These are phyloP conservation scores for Hylaeus anthracinus DNA, from an alignment of 1,140 invertebrate genomes.

Conservation along the genomic window DNA sequence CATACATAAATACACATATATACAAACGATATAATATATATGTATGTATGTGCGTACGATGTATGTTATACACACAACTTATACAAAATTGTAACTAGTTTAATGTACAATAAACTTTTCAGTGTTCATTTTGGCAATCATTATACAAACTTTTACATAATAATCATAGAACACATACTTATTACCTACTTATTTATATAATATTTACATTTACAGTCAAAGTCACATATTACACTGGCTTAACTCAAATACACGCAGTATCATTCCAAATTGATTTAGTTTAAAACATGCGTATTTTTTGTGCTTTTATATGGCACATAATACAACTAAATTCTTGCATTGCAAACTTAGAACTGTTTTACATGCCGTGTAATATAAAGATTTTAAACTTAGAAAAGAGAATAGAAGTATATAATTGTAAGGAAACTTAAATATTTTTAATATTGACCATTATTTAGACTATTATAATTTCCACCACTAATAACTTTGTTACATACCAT, in stretches of 20 bases:
- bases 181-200: constrained; percentile 45
- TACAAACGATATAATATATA: background rate
- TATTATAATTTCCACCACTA: constrained; percentile 17
- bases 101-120: constrained; percentile 51
- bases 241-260: constrained; percentile 21
- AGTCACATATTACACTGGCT: constrained; percentile 22
- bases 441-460: background rate
- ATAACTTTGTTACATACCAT: constrained; percentile 15
- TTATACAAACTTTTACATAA: constrained; percentile 44
- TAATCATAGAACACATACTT: constrained; percentile 42
- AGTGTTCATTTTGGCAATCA: constrained; percentile 48
- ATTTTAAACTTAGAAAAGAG: background rate
- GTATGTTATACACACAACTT: constrained; percentile 35
- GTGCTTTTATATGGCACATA: constrained; percentile 39
- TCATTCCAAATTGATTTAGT: constrained; percentile 16
- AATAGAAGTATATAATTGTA: background rate
- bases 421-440: constrained; percentile 9
- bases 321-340: constrained; percentile 7
- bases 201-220: constrained; percentile 46
- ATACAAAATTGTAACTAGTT: constrained; percentile 50
- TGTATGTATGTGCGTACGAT: background rate
- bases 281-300: constrained; percentile 36
- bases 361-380: background rate
- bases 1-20: constrained; percentile 7
- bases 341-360: background rate